Evolutionary conservation across 1,140 invertebrate species (phyloP).

Genomic region (Aphelinus certus): DNA sequence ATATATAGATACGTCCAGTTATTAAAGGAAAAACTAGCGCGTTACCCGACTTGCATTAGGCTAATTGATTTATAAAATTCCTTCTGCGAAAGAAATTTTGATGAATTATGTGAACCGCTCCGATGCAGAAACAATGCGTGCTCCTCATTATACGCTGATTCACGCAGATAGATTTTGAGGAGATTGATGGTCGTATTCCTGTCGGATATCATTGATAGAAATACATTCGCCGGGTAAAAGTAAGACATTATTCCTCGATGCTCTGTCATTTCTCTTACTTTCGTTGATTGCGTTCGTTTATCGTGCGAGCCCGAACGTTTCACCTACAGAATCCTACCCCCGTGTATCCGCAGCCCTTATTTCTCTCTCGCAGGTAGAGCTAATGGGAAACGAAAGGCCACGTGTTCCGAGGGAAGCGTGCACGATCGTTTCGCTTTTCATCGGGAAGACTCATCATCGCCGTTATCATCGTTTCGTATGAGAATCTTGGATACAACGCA

Average conservation of each 20-base stretch:
- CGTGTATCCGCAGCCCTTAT: slow-evolving; percentile 10
- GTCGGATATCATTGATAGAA: no score
- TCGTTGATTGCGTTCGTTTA: slow-evolving; percentile 14
- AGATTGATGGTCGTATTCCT: no score
- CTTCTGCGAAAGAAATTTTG: slow-evolving; percentile 2
- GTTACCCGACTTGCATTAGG: neutral
- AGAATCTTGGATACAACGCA: no score
- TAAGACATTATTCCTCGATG: slow-evolving; percentile 11
- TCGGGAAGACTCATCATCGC: slow-evolving; percentile 29
- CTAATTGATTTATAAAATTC: slow-evolving; percentile 26
- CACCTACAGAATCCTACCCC: slow-evolving; percentile 2
- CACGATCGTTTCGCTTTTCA: slow-evolving; percentile 3
- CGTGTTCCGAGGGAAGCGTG: slow-evolving; percentile 22
- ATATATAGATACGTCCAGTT: slow-evolving; percentile 11
- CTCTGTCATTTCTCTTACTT: neutral
- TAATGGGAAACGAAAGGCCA: slow-evolving; percentile 34
- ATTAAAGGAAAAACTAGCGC: slow-evolving; percentile 35
- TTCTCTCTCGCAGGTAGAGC: slow-evolving; percentile 14
- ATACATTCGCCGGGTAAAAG: neutral
- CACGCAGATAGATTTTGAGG: no score
- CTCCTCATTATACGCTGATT: no score
- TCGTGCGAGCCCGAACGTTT: slow-evolving; percentile 11
- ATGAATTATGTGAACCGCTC: neutral
- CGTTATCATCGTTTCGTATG: slow-evolving; percentile 21
- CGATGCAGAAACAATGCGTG: neutral